A percentile compares a stretch with the other conserved stretches of the same genome.
Evolutionary conservation across 2,113 vertebrate species (phyloP).

Genomic region (Rana temporaria): DNA sequence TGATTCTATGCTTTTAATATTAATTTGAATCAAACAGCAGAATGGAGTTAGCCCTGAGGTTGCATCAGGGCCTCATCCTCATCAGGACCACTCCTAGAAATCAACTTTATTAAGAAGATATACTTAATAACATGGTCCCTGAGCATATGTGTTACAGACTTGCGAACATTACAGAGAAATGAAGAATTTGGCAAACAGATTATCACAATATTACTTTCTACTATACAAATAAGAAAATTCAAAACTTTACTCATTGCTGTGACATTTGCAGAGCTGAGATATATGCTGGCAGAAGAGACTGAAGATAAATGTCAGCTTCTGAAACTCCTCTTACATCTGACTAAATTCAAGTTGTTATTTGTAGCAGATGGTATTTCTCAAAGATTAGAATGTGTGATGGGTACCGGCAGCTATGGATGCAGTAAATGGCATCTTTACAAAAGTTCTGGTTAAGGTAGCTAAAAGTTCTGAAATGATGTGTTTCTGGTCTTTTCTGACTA

Average conservation of each 20-base stretch:
- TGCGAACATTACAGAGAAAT: too few species aligned
- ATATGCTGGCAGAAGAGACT: slow-evolving; percentile 60
- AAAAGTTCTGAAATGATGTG: not conserved
- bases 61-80: too few species aligned
- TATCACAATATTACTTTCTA: not conserved
- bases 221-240: slow-evolving; percentile 42
- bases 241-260: slow-evolving; percentile 48
- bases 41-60: too few species aligned
- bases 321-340: slow-evolving; percentile 33
- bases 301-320: slow-evolving; percentile 70
- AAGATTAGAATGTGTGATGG: slow-evolving; percentile 37
- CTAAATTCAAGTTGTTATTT: slow-evolving; percentile 63
- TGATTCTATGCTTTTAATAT: too few species aligned
- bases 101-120: too few species aligned
- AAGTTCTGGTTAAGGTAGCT: not conserved
- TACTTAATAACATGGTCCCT: too few species aligned
- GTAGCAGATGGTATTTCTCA: slow-evolving; percentile 59
- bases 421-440: not conserved
- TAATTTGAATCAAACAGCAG: too few species aligned
- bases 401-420: slow-evolving; percentile 1
- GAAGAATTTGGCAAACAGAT: not conserved
- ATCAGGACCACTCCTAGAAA: too few species aligned
- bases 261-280: slow-evolving; percentile 66
- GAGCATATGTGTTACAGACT: too few species aligned
- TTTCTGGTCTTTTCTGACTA: not conserved